phyloP scores from a whole-genome alignment of 1,140 invertebrate species.

The Glossosoma conforme region DNA sequence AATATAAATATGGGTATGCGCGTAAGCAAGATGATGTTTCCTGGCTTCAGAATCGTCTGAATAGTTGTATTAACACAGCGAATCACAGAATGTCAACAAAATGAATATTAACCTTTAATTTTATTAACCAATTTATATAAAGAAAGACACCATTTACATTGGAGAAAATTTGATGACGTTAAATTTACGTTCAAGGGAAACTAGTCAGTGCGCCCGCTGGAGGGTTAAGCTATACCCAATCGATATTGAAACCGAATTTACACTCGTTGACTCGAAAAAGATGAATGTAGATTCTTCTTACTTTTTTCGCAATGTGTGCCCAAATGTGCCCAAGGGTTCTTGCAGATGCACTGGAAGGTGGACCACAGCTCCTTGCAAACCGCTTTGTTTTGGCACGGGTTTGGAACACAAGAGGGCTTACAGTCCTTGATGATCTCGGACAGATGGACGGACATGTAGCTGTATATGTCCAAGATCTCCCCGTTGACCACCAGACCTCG shows the following conservation, averaged over 20 bases:
- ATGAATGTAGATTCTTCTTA: too few relatives aligned
- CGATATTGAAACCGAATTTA: neutral
- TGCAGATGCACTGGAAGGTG: conserved; percentile 83
- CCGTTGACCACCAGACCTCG: conserved; percentile 87
- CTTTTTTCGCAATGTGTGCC: conserved; percentile 86
- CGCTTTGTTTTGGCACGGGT: conserved; percentile 88
- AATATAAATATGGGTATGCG: too few relatives aligned
- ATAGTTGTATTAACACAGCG: too few relatives aligned
- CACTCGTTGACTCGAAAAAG: too few relatives aligned
- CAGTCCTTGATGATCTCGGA: conserved; percentile 90
- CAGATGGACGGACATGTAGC: conserved; percentile 87
- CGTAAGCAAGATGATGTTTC: too few relatives aligned
- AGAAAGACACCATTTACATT: too few relatives aligned
- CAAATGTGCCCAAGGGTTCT: conserved; percentile 85
- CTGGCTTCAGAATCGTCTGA: too few relatives aligned
- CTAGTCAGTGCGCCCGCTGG: too few relatives aligned
- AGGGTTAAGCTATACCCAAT: neutral
- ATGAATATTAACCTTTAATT: too few relatives aligned
- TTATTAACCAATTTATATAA: too few relatives aligned
- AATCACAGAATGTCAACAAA: too few relatives aligned
- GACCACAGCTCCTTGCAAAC: conserved; percentile 90
- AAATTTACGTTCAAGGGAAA: too few relatives aligned
- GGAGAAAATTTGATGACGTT: conserved; percentile 9
- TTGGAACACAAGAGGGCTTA: conserved; percentile 87
- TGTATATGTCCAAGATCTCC: conserved; percentile 84